A percentile compares a stretch with the other conserved stretches of the same genome.
phyloP scores from a whole-genome alignment of 1,140 invertebrate genomes.

The Laupala kohalensis region DNA sequence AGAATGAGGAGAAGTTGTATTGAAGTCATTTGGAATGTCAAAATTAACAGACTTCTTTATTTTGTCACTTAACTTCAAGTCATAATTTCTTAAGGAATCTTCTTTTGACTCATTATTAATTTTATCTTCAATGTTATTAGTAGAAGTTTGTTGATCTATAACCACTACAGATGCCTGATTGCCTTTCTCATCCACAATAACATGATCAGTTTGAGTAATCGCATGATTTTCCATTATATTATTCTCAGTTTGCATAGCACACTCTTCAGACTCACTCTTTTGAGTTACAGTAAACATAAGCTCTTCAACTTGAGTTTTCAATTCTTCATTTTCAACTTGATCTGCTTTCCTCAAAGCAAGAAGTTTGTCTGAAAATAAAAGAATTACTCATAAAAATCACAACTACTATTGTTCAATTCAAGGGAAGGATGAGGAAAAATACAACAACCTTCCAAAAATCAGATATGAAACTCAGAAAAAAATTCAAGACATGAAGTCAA shows the following conservation, averaged over 20 bases:
- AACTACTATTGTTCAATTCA: not conserved
- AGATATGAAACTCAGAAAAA: not conserved
- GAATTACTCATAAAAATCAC: not conserved
- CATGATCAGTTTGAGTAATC: constrained; percentile 15
- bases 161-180: not conserved
- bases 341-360: not conserved
- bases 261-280: not conserved
- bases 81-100: not conserved
- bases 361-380: not conserved
- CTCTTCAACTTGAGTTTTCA: not conserved
- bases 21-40: constrained; percentile 18
- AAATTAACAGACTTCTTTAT: constrained; percentile 25
- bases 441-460: not conserved
- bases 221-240: not conserved
- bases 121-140: not conserved
- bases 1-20: constrained; percentile 12
- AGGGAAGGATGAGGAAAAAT: too few relatives aligned
- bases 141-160: not conserved
- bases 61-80: constrained; percentile 20
- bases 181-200: not conserved
- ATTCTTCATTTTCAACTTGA: not conserved
- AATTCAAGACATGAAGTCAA: not conserved
- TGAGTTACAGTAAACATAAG: not conserved
- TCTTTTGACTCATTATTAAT: not conserved
- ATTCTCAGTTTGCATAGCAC: not conserved